A percentile compares a stretch with the other conserved stretches of the same genome.
These are phyloP conservation scores for Drosophila pandora DNA, from an alignment of 1,140 invertebrate species.

Conservation along the genomic window DNA sequence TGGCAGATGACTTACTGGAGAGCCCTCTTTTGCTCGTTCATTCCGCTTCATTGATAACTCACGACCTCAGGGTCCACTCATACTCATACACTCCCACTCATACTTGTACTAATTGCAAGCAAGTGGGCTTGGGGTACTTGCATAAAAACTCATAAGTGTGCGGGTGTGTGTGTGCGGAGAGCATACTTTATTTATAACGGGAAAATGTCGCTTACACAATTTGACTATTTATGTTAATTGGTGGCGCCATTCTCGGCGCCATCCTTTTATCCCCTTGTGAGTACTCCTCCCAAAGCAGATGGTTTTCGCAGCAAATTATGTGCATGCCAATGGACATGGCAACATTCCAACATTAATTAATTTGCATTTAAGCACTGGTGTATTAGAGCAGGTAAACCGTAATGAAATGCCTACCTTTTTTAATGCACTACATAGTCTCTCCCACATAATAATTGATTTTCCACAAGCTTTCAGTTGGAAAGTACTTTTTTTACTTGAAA, in stretches of 20 bases:
- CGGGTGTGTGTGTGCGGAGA: not conserved
- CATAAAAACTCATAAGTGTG: not conserved
- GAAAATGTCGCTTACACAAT: conserved; percentile 45
- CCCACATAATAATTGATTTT: conserved; percentile 46
- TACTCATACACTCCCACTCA: not conserved
- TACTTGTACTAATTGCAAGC: conserved; percentile 34
- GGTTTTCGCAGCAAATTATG: conserved; percentile 52
- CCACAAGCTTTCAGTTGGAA: conserved; percentile 48
- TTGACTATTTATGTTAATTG: conserved; percentile 64
- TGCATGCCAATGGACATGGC: conserved; percentile 27
- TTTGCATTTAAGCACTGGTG: not conserved
- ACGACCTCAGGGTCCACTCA: conserved; percentile 26
- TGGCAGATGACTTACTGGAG: not conserved
- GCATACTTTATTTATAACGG: conserved; percentile 64
- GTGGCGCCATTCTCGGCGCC: conserved; percentile 16
- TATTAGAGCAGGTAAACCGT: not conserved
- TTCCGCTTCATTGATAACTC: conserved; percentile 48
- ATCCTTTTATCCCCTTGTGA: not conserved
- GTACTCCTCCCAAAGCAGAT: not conserved
- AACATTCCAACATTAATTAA: not conserved
- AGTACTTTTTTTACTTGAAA: conserved; percentile 14
- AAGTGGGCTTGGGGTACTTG: conserved; percentile 36
- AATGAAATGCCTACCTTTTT: not conserved
- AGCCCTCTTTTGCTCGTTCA: conserved; percentile 25
- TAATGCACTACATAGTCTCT: conserved; percentile 37